phyloP scores from a whole-genome alignment of 2,888 invertebrate species.

The Chrysodeixis includens region DNA sequence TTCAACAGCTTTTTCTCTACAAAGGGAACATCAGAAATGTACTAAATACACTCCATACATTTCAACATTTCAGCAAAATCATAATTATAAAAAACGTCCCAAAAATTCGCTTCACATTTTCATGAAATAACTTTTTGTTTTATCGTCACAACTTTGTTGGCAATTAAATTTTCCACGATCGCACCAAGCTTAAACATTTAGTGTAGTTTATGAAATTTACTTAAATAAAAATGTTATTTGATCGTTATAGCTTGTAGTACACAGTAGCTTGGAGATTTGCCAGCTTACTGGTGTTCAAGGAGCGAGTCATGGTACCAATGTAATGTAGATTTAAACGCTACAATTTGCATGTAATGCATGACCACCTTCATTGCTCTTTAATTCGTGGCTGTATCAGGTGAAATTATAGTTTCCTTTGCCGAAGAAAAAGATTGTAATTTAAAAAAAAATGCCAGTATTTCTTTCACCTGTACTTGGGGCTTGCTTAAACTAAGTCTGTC shows the following conservation, averaged over 20 bases:
- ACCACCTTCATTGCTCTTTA: constrained; percentile 50
- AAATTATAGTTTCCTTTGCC: constrained; percentile 50
- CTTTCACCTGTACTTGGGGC: background rate
- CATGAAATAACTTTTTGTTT: constrained; percentile 21
- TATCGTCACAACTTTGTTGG: constrained; percentile 30
- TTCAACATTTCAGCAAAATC: constrained; percentile 19
- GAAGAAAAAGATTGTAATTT: constrained; percentile 9
- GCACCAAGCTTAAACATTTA: constrained; percentile 26
- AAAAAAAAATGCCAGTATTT: background rate
- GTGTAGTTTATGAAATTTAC: constrained; percentile 20
- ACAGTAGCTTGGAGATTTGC: constrained; percentile 67
- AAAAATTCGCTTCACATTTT: constrained; percentile 34
- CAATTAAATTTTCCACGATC: constrained; percentile 33
- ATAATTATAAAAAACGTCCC: constrained; percentile 1
- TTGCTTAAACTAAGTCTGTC: no score
- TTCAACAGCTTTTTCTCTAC: constrained; percentile 14
- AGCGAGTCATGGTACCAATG: constrained; percentile 58
- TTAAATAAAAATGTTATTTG: constrained; percentile 41
- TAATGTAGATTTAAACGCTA: constrained; percentile 59
- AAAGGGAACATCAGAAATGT: constrained; percentile 11
- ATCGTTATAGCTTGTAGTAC: constrained; percentile 63
- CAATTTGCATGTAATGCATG: constrained; percentile 50
- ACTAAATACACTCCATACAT: constrained; percentile 11
- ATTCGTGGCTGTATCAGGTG: constrained; percentile 46
- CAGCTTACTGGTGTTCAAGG: constrained; percentile 65